phyloP scores from a whole-genome alignment of 2,888 invertebrate species.

The Torymus texanus region DNA sequence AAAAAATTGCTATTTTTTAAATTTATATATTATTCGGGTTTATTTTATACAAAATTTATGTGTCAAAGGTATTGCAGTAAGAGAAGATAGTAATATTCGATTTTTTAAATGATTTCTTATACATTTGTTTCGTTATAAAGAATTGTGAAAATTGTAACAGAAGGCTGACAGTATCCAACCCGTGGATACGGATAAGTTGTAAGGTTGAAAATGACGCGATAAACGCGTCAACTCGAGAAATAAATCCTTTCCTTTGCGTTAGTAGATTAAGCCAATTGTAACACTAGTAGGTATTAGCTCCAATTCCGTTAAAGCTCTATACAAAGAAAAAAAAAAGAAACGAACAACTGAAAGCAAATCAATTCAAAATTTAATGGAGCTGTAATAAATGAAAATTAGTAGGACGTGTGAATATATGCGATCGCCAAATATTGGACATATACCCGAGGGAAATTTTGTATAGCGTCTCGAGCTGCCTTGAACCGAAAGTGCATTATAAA shows the following conservation, averaged over 20 bases:
- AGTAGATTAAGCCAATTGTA: slow-evolving; percentile 25
- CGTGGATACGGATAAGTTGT: slow-evolving; percentile 40
- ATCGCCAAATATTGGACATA: slow-evolving; percentile 41
- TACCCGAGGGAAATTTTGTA: slow-evolving; percentile 66
- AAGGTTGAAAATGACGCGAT: slow-evolving; percentile 46
- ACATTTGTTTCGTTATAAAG: neutral
- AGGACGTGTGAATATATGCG: slow-evolving; percentile 35
- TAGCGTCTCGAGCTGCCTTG: slow-evolving; percentile 74
- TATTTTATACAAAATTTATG: no score
- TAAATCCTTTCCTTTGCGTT: slow-evolving; percentile 27
- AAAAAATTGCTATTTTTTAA: neutral
- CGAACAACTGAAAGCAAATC: neutral
- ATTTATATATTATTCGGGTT: no score
- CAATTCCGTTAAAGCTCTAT: slow-evolving; percentile 7
- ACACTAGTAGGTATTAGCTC: slow-evolving; percentile 30
- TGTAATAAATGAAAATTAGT: slow-evolving; percentile 12
- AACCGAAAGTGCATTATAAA: slow-evolving; percentile 74
- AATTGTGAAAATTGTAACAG: slow-evolving; percentile 42
- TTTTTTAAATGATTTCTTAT: no score
- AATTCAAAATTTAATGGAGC: slow-evolving; percentile 19
- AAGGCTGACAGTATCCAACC: slow-evolving; percentile 52
- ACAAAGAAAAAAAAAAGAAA: slow-evolving; percentile 1
- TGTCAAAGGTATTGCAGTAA: no score
- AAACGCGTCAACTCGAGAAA: slow-evolving; percentile 51
- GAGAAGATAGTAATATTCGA: no score